A percentile compares a stretch with the other conserved stretches of the same genome.
These are phyloP conservation scores for Cerastis leucographa DNA, from an alignment of 2,888 invertebrate species.

Conservation along the genomic window DNA sequence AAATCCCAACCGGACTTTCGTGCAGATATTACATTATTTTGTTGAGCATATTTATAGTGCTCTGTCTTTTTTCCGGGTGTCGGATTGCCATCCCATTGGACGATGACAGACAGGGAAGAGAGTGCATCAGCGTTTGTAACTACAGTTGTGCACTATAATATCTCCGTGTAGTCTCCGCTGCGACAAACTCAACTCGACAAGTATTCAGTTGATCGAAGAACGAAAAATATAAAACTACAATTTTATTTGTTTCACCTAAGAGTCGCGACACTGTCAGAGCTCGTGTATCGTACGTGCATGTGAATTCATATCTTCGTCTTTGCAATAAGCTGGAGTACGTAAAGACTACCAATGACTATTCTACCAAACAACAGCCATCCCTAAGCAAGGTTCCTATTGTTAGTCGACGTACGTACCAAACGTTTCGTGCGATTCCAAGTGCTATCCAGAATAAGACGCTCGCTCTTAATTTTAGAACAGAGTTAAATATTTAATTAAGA, in stretches of 20 bases:
- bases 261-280: constrained; percentile 35
- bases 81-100: neutral
- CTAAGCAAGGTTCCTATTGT: constrained; percentile 32
- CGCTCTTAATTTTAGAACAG: constrained; percentile 71
- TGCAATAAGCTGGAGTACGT: constrained; percentile 41
- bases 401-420: constrained; percentile 43
- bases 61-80: neutral
- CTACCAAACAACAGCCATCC: neutral
- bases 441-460: constrained; percentile 67
- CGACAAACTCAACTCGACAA: neutral
- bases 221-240: constrained; percentile 29
- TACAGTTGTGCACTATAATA: neutral
- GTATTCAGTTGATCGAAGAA: constrained; percentile 4
- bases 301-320: constrained; percentile 52
- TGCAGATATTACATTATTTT: neutral
- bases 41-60: no score
- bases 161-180: neutral
- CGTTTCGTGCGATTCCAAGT: constrained; percentile 29
- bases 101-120: neutral
- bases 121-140: neutral
- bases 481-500: constrained; percentile 78
- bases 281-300: constrained; percentile 47
- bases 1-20: neutral
- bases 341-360: constrained; percentile 45
- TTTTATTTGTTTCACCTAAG: constrained; percentile 40